Evolutionary conservation across 2,888 invertebrate genomes (phyloP), one percentile per base, ranked within the genome.

Genomic region (Plagodis pulveraria): DNA sequence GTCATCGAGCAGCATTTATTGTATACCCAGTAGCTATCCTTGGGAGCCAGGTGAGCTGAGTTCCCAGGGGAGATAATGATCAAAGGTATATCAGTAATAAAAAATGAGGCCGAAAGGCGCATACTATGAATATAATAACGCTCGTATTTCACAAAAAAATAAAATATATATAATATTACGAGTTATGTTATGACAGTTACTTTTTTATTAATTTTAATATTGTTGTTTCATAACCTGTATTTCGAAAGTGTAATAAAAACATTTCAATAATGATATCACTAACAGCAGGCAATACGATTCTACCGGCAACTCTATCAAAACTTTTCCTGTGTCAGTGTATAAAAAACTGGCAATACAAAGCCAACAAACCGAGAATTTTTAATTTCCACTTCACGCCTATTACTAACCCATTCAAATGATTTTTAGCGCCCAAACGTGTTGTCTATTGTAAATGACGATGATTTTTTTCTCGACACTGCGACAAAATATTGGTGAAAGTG

Each of bases 401-500:
- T 82, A 83, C 59, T 67, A 65, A 70, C 70, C 78, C 62, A 80
- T 82, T 82, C 71, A 78, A 64, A 56, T n/a, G 12, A 6, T 55
- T 48, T 55, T 79, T 78, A 74, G 73, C 83, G 73, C 77, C 81
- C 76, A 83, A 83, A 81, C 80, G 79, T 79, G 79, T 76, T 76
- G 71, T 22, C 22, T 62, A 81, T 83, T 84, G 80, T 83, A 67
- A 63, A 62, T 52, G 63, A 68, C 68, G 54, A 55, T 64, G 50
- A 67, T 66, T 73, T 80, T 77, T 10, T 70, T 72, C 64, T 73
- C 66, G 67, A 72, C 72, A 77, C 76, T 68, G 66, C 73, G 75
- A 81, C 78, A 77, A 74, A 76, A 76, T 77, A 69, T 62, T 63
- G 76, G 89, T 81, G 89, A 88, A 89, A 89, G 89, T 84, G 71